These are phyloP conservation scores for Lucilia sericata DNA, from an alignment of 1,140 invertebrate species.

Conservation along the genomic window DNA sequence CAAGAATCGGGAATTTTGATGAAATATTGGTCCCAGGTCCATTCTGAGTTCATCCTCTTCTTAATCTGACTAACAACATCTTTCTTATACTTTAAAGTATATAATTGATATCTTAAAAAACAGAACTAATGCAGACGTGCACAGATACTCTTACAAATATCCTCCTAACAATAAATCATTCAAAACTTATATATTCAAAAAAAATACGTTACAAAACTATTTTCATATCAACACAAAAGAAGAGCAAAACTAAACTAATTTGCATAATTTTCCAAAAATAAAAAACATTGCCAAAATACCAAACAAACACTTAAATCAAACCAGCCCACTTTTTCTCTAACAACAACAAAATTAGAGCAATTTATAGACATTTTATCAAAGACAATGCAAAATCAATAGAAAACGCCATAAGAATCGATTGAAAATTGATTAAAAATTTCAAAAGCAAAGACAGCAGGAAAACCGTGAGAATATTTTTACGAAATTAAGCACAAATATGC, in stretches of 20 bases:
- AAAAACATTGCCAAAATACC: conserved; percentile 22
- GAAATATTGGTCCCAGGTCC: too few species aligned
- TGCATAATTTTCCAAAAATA: not conserved
- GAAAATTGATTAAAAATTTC: conserved; percentile 12
- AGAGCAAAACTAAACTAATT: not conserved
- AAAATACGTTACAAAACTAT: conserved; percentile 28
- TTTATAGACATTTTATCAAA: not conserved
- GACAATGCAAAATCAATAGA: conserved; percentile 31
- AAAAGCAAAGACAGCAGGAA: not conserved
- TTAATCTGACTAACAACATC: too few species aligned
- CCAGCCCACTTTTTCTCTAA: not conserved
- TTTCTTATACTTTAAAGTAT: too few species aligned
- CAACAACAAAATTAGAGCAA: conserved; percentile 1
- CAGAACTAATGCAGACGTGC: too few species aligned
- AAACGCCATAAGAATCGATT: conserved; percentile 15
- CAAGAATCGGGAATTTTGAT: too few species aligned
- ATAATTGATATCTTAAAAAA: too few species aligned
- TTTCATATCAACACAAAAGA: not conserved
- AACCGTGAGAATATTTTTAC: not conserved
- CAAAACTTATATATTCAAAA: too few species aligned
- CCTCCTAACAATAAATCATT: too few species aligned
- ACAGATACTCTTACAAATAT: too few species aligned
- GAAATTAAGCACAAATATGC: not conserved
- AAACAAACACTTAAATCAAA: conserved; percentile 23
- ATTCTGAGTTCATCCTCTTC: too few species aligned